Evolutionary conservation across 2,113 vertebrate species (phyloP).

Genomic region (Centropus bengalensis): DNA sequence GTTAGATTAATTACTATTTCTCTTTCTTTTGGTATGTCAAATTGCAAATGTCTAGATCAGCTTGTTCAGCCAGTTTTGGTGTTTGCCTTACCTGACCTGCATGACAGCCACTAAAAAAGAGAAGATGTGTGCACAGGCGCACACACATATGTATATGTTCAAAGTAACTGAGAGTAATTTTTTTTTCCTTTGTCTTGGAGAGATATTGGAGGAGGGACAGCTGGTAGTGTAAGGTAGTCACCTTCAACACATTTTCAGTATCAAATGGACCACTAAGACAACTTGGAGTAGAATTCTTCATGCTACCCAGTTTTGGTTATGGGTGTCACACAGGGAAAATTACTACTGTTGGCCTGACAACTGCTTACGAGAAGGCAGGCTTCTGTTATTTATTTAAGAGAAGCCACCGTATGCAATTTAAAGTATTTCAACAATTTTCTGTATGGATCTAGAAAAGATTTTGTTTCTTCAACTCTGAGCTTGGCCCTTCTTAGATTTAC

Average conservation of each 20-base stretch:
- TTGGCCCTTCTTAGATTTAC: neutral
- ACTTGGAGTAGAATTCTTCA: neutral
- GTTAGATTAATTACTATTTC: neutral
- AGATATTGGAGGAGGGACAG: neutral
- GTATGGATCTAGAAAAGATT: neutral
- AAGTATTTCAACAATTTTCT: neutral
- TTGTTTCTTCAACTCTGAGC: neutral
- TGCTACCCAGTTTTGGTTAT: neutral
- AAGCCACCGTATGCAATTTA: neutral
- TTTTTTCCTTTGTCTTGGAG: no score
- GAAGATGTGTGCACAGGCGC: no score
- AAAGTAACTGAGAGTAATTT: neutral
- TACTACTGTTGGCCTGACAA: neutral
- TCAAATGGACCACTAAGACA: neutral
- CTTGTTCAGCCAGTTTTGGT: neutral
- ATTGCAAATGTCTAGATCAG: neutral
- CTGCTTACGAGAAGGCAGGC: neutral
- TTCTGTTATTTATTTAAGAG: neutral
- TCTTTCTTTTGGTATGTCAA: neutral
- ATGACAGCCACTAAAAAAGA: neutral
- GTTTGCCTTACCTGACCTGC: neutral
- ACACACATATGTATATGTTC: no score
- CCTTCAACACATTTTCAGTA: neutral
- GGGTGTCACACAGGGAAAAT: neutral
- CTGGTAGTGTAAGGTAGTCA: neutral